Percentiles rank a stretch among this genome's conserved stretches.
Evolutionary conservation across 2,888 invertebrate species (phyloP).

Genomic region (Lycophotia porphyrea): DNA sequence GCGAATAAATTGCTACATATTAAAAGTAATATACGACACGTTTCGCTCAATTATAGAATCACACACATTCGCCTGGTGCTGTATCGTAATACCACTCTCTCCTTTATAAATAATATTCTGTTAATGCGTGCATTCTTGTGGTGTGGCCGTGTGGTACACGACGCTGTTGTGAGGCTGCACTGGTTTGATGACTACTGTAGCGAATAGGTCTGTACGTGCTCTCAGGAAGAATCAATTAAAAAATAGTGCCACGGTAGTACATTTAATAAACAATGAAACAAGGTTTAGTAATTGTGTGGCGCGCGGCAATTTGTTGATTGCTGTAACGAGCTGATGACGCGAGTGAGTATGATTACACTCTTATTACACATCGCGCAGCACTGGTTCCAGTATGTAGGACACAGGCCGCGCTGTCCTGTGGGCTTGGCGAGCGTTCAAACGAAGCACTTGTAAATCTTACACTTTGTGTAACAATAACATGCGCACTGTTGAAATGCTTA

Average conservation of each 20-base stretch:
- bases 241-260: not conserved
- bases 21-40: not conserved
- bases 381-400: slow-evolving; percentile 27
- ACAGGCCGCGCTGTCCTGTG: not conserved
- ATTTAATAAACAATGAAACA: slow-evolving; percentile 1
- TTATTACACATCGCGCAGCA: not conserved
- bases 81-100: slow-evolving; percentile 16
- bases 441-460: slow-evolving; percentile 30
- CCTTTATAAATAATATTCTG: slow-evolving; percentile 21
- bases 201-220: not conserved
- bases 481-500: slow-evolving; percentile 23
- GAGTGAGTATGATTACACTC: slow-evolving; percentile 11
- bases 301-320: too few relatives aligned
- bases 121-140: slow-evolving; percentile 3
- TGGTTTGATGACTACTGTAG: not conserved
- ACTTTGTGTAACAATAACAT: slow-evolving; percentile 37
- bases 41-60: slow-evolving; percentile 32
- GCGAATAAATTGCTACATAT: slow-evolving; percentile 13
- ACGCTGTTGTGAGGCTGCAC: not conserved
- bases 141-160: not conserved
- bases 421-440: slow-evolving; percentile 48
- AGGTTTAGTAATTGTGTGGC: slow-evolving; percentile 10
- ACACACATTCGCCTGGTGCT: slow-evolving; percentile 5
- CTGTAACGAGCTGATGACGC: too few relatives aligned
- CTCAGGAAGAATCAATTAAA: not conserved